These are phyloP conservation scores for Phocides pigmalion DNA, from an alignment of 1,140 invertebrate species.

Conservation along the genomic window DNA sequence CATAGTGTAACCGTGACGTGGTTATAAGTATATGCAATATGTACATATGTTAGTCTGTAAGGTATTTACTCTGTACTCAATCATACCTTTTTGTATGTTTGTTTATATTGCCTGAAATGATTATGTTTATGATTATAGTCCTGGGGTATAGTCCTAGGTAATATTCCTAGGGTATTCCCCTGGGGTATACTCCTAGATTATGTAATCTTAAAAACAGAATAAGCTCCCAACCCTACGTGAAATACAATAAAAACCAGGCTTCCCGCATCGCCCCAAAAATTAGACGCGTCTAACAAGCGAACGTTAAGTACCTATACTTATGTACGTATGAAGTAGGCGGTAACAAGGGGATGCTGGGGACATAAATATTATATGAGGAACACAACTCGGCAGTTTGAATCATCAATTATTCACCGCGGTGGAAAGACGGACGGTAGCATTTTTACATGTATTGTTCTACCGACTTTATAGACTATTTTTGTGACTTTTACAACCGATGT, in stretches of 20 bases:
- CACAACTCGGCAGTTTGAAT: slow-evolving; percentile 81
- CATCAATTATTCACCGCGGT: slow-evolving; percentile 78
- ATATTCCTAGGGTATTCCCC: no score
- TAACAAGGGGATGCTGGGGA: slow-evolving; percentile 68
- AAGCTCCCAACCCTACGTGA: neutral
- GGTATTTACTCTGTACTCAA: no score
- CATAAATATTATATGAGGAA: slow-evolving; percentile 79
- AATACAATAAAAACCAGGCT: neutral
- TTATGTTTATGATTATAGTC: no score
- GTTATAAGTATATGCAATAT: no score
- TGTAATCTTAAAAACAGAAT: neutral
- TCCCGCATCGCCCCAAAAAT: slow-evolving; percentile 38
- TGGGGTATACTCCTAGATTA: neutral
- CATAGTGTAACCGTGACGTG: no score
- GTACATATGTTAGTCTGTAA: no score
- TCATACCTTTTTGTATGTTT: no score
- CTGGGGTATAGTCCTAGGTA: no score
- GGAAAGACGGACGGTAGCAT: slow-evolving; percentile 62
- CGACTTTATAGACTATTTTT: slow-evolving; percentile 68
- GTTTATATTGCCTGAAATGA: no score
- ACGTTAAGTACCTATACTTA: slow-evolving; percentile 51
- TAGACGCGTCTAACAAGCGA: slow-evolving; percentile 47
- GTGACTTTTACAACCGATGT: slow-evolving; percentile 58
- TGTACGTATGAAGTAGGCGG: slow-evolving; percentile 60
- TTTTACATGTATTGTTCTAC: slow-evolving; percentile 76